Evolutionary conservation across 2,113 vertebrate genomes (phyloP).

Genomic region (Motacilla alba): DNA sequence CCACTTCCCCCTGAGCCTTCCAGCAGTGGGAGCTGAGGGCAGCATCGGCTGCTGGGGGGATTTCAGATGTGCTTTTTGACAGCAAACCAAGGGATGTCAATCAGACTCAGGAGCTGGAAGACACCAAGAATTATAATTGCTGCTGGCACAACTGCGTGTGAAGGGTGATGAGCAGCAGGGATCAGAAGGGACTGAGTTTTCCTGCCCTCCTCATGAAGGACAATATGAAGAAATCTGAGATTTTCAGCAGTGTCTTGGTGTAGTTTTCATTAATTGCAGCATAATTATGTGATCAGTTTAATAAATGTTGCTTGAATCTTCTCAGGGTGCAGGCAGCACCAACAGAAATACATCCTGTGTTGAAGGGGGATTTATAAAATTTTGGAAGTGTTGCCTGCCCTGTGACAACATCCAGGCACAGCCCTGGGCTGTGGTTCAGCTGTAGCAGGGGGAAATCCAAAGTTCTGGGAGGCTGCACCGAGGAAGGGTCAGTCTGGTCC

Average conservation of each 20-base stretch:
- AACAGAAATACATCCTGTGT: not conserved
- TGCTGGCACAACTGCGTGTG: not conserved
- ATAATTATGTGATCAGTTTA: not conserved
- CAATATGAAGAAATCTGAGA: not conserved
- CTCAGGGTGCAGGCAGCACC: not conserved
- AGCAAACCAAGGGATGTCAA: not conserved
- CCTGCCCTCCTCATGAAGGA: not conserved
- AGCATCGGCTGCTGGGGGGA: not conserved
- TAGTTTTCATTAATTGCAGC: not conserved
- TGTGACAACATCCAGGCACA: not conserved
- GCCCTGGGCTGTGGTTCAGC: not conserved
- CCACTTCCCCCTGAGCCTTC: not conserved
- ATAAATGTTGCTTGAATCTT: not conserved
- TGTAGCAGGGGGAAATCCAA: not conserved
- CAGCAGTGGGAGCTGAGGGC: not conserved
- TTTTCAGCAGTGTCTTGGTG: not conserved
- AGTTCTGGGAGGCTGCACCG: not conserved
- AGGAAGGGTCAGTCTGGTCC: not conserved
- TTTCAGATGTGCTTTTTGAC: not conserved
- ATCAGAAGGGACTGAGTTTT: not conserved
- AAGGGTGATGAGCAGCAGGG: not conserved
- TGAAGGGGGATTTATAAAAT: not conserved
- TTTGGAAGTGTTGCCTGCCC: not conserved
- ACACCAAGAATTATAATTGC: accelerated
- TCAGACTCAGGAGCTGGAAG: not conserved